phyloP scores from a whole-genome alignment of 2,797 vertebrate genomes.

The Loris lydekkerianus region DNA sequence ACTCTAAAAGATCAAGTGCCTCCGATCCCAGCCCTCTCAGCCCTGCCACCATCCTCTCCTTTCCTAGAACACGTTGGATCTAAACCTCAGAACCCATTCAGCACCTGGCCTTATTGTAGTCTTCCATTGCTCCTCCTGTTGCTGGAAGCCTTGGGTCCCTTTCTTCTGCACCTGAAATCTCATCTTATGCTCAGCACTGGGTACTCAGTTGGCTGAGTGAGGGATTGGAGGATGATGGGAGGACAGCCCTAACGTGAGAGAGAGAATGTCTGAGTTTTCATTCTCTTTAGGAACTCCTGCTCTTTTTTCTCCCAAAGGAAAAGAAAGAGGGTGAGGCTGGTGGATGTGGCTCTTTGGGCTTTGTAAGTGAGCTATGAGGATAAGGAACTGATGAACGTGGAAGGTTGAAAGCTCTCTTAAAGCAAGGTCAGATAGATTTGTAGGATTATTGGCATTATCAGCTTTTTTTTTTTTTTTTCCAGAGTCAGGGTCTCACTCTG shows the following conservation, averaged over 20 bases:
- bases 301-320: neutral
- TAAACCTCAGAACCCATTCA: neutral
- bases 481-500: neutral
- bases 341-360: neutral
- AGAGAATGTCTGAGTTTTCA: neutral
- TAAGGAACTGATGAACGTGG: neutral
- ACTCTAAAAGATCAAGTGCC: constrained; percentile 25
- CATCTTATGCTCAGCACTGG: neutral
- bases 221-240: neutral
- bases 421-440: constrained; percentile 21
- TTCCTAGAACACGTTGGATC: neutral
- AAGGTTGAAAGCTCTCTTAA: neutral
- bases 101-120: neutral
- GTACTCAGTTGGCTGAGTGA: neutral
- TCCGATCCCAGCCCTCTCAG: neutral
- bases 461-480: neutral
- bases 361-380: neutral
- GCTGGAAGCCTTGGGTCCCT: neutral
- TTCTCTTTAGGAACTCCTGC: constrained; percentile 38
- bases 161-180: neutral
- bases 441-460: neutral
- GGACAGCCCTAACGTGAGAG: neutral
- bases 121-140: constrained; percentile 26
- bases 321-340: neutral
- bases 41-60: neutral